Evolutionary conservation across 2,888 invertebrate genomes (phyloP), one percentile per base, ranked within the genome.

Genomic region (Tiphia femorata): DNA sequence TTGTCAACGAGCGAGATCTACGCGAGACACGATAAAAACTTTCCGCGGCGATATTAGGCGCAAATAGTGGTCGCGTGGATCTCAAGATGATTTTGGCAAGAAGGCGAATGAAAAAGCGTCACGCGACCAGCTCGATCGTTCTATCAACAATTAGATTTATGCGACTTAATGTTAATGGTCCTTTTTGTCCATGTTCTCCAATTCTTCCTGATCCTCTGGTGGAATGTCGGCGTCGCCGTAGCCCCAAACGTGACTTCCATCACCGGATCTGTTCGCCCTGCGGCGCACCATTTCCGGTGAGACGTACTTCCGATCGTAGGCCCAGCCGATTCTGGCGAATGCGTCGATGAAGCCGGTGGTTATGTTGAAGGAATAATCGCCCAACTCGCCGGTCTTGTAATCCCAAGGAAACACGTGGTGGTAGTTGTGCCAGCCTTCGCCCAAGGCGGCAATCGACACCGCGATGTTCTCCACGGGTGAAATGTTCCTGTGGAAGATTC

Each of bases 361-460:
- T 0, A 91, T 79, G 79, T 96, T 96, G 50, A 87, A 81, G 10
- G 85, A 83, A 53, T 90, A 85, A 48, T 86, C 83, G 0, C 91
- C 91, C 17, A 91, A 84, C 83, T 87, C 89, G 72, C 81, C 89
- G 69, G 86, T 87, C 77, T 84, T 87, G 78, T 85, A 88, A 64
- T 85, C 87, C 86, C 85, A 87, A 0, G 84, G 89, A 76, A 91
- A 91, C 10, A 91, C 92, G 78, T 93, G 93, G 77, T 93, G 93
- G 77, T 91, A 93, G 82, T 93, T 93, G 82, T 93, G 93, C 92
- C 92, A 93, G 12, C 93, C 93, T 76, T 93, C 93, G 0, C 93
- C 93, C 12, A 93, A 80, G 0, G 93, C 91, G 5, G 91, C 89
- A 37, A 93, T 83, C n/a, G 92, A 90, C 0, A 93, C 92, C 3